Conservation (phyloP, 1,140 invertebrate species). For the Drosophila tropicalis region DNA sequence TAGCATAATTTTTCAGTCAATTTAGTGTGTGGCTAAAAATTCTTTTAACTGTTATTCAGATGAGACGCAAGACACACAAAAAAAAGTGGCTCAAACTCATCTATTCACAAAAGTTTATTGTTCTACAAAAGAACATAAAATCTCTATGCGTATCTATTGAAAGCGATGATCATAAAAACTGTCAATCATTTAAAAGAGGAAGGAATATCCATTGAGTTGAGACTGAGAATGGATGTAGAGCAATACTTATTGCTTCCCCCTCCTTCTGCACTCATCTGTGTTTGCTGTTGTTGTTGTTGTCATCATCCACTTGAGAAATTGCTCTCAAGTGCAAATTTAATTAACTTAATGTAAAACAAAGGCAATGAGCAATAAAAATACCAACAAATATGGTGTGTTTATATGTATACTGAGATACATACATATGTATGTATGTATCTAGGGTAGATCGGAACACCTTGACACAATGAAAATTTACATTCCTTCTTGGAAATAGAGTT, state of each 20-base stretch:
- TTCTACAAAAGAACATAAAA: constrained; percentile 50
- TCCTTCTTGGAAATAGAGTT: too few relatives aligned
- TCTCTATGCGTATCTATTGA: constrained; percentile 43
- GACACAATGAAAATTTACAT: neutral
- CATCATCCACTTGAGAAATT: constrained; percentile 8
- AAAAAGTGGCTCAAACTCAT: constrained; percentile 21
- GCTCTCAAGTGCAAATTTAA: constrained; percentile 37
- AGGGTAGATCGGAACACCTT: neutral
- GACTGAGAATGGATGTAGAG: constrained; percentile 6
- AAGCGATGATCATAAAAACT: constrained; percentile 15
- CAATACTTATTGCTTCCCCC: neutral
- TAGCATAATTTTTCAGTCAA: neutral
- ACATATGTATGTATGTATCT: neutral
- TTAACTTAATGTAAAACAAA: constrained; percentile 37
- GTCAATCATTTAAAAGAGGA: constrained; percentile 11
- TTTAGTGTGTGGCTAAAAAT: neutral
- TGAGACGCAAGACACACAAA: neutral
- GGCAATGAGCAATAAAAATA: constrained; percentile 27
- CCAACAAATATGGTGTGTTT: constrained; percentile 19
- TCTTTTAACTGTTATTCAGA: neutral
- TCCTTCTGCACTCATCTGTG: neutral
- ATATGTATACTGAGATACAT: neutral
- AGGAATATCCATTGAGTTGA: neutral
- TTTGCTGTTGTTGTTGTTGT: neutral
- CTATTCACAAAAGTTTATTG: constrained; percentile 72